Base-by-base conservation (phyloP, 2,797 vertebrate genomes). In the Cygnus olor region DNA sequence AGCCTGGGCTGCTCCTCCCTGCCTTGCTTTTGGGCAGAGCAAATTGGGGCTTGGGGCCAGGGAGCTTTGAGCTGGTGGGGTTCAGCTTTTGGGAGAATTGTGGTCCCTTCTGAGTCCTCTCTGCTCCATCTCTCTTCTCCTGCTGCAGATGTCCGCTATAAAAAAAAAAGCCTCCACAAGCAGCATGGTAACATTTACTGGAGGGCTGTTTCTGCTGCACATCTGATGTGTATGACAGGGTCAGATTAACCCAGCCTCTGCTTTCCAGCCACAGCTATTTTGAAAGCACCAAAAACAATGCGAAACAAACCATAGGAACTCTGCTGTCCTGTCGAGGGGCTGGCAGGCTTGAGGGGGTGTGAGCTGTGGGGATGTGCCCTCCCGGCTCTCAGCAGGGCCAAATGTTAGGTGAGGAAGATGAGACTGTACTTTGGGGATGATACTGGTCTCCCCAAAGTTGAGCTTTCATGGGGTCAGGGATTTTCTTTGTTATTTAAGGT, bases 141-240 rank as follows among this genome's bases (percentile, higher is more conserved):
- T 11, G 7, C 93, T 93, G 91, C 94, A 96, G 95, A 94, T 95
- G 94, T 95, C 95, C 94, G 91, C 93, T 95, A 76, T 93, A 90
- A 95, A 95, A 80, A 70, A 32, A 53, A 49, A 24, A 58, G 71
- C 89, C 90, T 83, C 34, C 87, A 81, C 78, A 90, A 80, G 88
- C 84, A 90, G 89, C 56, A 32, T 93, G 77, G 80, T 86, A 71
- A 92, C 5, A 20, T 92, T 97, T 93, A 90, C 95, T 96, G 91
- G 94, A 96, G 95, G 91, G 93, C 89, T 94, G 94, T 89, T 97
- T 91, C 91, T 97, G 94, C 90, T 92, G 95, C 91, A 89, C 91
- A 96, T 95, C 90, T 95, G 91, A 96, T 88, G 53, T 61, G 81
- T 87, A 25, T 94, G 92, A 92, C 94, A 96, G 95, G 95, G 95